phyloP scores from a whole-genome alignment of 1,140 invertebrate genomes.

The Papilio helenus region DNA sequence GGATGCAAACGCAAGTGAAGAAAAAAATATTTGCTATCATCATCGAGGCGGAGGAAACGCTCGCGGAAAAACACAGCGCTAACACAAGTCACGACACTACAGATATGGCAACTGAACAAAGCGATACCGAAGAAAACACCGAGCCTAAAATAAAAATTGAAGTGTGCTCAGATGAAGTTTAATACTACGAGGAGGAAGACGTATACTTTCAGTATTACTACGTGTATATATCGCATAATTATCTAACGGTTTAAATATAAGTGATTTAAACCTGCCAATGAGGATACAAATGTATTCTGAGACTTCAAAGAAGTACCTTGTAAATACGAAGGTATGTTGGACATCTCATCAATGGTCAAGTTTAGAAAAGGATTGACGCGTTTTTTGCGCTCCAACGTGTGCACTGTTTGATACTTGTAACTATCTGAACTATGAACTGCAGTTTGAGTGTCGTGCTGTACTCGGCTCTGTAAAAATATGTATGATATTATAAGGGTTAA shows the following conservation, averaged over 20 bases:
- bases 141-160: conserved; percentile 69
- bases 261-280: background rate
- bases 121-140: conserved; percentile 40
- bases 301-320: background rate
- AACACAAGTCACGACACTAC: conserved; percentile 30
- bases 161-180: conserved; percentile 43
- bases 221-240: too few relatives aligned
- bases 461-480: background rate
- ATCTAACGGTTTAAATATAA: background rate
- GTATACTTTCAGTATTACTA: background rate
- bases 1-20: conserved; percentile 78
- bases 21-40: conserved; percentile 76
- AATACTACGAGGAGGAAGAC: background rate
- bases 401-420: background rate
- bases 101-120: conserved; percentile 39
- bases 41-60: conserved; percentile 71
- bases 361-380: background rate
- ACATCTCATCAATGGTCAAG: background rate
- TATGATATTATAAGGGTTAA: background rate
- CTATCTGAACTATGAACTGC: background rate
- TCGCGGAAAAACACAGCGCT: conserved; percentile 49
- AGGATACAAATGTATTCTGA: background rate
- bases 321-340: background rate
- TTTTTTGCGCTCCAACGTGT: conserved; percentile 17
- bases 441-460: background rate